Percentiles rank a stretch among this genome's conserved stretches.
These are phyloP conservation scores for Stictocephala bisonia DNA, from an alignment of 2,888 invertebrate genomes.

Conservation along the genomic window DNA sequence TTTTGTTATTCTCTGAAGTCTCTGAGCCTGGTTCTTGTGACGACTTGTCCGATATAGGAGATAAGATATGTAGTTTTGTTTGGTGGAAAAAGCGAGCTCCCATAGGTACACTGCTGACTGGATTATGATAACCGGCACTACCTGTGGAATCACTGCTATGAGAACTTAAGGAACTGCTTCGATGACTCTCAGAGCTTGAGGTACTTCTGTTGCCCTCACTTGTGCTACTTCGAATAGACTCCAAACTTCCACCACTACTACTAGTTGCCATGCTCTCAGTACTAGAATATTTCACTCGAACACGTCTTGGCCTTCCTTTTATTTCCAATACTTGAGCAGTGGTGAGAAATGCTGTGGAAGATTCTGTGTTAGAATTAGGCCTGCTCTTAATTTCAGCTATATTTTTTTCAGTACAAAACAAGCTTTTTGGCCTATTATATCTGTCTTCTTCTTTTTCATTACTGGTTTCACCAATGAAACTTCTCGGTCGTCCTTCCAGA, in stretches of 20 bases:
- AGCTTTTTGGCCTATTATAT: slow-evolving; percentile 29
- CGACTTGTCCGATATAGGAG: slow-evolving; percentile 91
- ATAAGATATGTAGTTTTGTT: slow-evolving; percentile 84
- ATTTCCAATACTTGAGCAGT: slow-evolving; percentile 67
- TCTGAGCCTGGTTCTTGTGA: slow-evolving; percentile 88
- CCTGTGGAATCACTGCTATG: slow-evolving; percentile 77
- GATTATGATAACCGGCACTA: slow-evolving; percentile 50
- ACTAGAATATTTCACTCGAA: slow-evolving; percentile 76
- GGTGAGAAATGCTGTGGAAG: slow-evolving; percentile 12
- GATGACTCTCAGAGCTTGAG: slow-evolving; percentile 85
- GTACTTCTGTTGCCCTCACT: slow-evolving; percentile 89
- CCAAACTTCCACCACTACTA: slow-evolving; percentile 85
- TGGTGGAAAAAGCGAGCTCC: slow-evolving; percentile 76
- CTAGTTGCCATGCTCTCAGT: slow-evolving; percentile 90
- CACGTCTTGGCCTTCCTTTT: slow-evolving; percentile 72
- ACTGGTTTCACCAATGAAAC: slow-evolving; percentile 1
- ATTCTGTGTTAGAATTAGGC: slow-evolving; percentile 24
- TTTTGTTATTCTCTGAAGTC: slow-evolving; percentile 82
- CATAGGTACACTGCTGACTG: slow-evolving; percentile 47
- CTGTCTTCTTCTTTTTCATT: slow-evolving; percentile 27
- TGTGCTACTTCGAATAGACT: slow-evolving; percentile 86
- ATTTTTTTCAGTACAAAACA: slow-evolving; percentile 35
- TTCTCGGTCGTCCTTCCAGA: slow-evolving; percentile 45
- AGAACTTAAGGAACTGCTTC: slow-evolving; percentile 85
- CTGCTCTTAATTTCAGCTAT: slow-evolving; percentile 40